A percentile compares a stretch with the other conserved stretches of the same genome.
These are phyloP conservation scores for Pedicia rivosa DNA, from an alignment of 2,888 invertebrate genomes.

Conservation along the genomic window DNA sequence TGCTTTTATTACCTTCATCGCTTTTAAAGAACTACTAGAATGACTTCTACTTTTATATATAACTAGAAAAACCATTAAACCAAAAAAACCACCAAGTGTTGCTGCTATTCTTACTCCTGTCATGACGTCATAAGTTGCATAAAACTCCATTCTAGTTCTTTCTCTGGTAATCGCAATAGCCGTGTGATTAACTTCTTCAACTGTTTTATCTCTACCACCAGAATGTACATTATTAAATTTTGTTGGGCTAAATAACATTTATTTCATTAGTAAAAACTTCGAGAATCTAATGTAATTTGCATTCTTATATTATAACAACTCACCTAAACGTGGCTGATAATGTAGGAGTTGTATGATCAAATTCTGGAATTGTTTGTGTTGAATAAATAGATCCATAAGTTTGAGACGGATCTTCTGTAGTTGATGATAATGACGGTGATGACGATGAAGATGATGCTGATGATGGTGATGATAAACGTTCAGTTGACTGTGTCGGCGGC, in stretches of 20 bases:
- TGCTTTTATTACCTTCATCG: slow-evolving; percentile 34
- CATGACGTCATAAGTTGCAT: slow-evolving; percentile 86
- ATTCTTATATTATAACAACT: neutral
- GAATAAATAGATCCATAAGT: no score
- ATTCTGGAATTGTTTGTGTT: neutral
- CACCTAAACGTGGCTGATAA: neutral
- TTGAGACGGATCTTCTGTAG: no score
- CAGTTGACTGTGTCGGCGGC: slow-evolving; percentile 15
- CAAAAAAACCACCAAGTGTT: slow-evolving; percentile 81
- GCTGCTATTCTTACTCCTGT: slow-evolving; percentile 85
- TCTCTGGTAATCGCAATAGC: slow-evolving; percentile 38
- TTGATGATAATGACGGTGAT: slow-evolving; percentile 11
- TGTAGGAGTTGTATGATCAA: neutral
- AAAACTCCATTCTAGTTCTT: slow-evolving; percentile 62
- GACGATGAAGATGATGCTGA: slow-evolving; percentile 11
- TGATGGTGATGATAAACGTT: no score
- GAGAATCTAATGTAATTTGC: neutral
- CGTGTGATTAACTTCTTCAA: slow-evolving; percentile 2
- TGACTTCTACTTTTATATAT: slow-evolving; percentile 79
- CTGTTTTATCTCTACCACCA: neutral
- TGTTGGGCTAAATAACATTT: neutral
- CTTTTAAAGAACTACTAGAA: slow-evolving; percentile 51
- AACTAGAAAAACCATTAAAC: slow-evolving; percentile 78
- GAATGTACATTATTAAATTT: slow-evolving; percentile 1
- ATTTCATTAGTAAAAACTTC: neutral